Evolutionary conservation across 1,140 invertebrate genomes (phyloP), one percentile per base, ranked within the genome.

Genomic region (Heliconius congener): DNA sequence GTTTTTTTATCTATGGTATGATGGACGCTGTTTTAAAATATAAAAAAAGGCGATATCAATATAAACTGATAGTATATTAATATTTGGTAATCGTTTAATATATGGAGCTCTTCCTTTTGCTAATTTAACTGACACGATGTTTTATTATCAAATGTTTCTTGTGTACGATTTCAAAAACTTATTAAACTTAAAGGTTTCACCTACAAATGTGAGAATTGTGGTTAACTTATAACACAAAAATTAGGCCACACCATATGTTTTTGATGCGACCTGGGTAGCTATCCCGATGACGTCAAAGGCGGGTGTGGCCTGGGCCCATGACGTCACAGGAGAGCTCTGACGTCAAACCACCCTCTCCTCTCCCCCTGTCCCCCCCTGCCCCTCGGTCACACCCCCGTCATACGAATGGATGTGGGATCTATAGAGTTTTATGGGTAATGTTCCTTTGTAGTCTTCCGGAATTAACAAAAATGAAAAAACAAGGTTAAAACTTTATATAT

Each of bases 271-370:
- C 71, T 77, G 73, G 74, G 79, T 57, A 72, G 18, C 66, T 73
- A 72, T 74, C 50, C 50, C 81, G 84, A 88, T 94, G 91, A 94
- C 91, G 93, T 94, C 87, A 93, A 93, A 86, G 74, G 90, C 88
- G 93, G 93, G 93, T 94, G 93, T 94, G 93, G 93, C 91, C 87
- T 79, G 83, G 81, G 85, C 85, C 86, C 85, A 88, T 93, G 93
- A 93, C 93, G 93, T 93, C 93, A 94, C 90, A 76, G 87, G 91
- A 92, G 79, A 85, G 87, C 90, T 91, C 88, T 93, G 93, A 94
- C 91, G 91, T 94, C 91, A 94, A 92, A 86, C 80, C 81, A 52
- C 50, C 83, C 83, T 87, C 85, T 84, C 77, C 76, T 11, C 27
- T 4, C 60, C 60, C 60, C 82, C 42, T 13, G 42, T 3, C 13